These are phyloP conservation scores for Apostichopus japonicus DNA, from an alignment of 35 echinoderm and acorn worm genomes.

Conservation along the genomic window DNA sequence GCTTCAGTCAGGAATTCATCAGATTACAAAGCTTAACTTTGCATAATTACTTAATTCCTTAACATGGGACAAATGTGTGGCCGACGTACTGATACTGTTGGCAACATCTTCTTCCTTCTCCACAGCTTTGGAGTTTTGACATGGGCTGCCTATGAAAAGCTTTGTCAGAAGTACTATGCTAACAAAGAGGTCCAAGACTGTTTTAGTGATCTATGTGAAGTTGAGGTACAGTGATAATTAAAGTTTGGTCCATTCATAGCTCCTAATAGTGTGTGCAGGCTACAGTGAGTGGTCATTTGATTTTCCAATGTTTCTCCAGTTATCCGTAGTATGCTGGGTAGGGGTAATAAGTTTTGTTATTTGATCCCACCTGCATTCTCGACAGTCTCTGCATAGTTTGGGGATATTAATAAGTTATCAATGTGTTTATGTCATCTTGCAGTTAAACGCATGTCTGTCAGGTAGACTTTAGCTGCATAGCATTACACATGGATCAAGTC, in stretches of 20 bases:
- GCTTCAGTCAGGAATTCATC: no score
- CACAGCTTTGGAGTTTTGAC: neutral
- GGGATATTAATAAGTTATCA: no score
- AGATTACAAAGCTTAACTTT: neutral
- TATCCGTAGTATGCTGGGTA: neutral
- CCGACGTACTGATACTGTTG: neutral
- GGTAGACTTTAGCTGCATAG: no score
- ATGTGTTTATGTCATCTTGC: no score
- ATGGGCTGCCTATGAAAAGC: neutral
- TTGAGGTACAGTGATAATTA: neutral
- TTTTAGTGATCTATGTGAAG: neutral
- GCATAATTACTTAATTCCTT: neutral
- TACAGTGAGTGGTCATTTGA: neutral
- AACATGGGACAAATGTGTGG: neutral
- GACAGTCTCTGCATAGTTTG: neutral
- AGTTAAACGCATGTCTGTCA: no score
- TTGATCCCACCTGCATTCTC: neutral
- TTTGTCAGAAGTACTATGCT: slow-evolving; percentile 15
- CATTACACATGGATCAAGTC: no score
- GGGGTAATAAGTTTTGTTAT: neutral
- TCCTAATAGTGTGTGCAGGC: neutral
- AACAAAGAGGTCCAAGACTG: neutral
- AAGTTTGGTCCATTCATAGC: neutral
- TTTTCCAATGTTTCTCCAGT: neutral
- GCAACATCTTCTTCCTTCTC: neutral